Evolutionary conservation across 2,888 invertebrate species (phyloP).

Genomic region (Meta bourneti): DNA sequence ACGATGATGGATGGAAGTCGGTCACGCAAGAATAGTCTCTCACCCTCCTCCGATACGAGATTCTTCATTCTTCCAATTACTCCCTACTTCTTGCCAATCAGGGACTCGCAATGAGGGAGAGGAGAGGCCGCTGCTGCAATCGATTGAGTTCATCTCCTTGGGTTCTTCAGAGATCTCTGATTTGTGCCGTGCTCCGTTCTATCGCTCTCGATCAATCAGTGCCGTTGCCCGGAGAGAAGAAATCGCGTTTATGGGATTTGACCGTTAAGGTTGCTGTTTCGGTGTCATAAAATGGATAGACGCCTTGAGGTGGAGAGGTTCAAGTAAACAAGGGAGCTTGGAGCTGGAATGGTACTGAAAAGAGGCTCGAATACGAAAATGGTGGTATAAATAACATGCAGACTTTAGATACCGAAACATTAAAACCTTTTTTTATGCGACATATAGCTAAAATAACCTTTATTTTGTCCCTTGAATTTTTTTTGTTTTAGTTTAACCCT

Average conservation of each 20-base stretch:
- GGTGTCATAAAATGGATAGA: slow-evolving; percentile 2
- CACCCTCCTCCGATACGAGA: slow-evolving; percentile 10
- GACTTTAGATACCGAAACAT: too few species aligned
- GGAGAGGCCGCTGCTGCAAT: slow-evolving; percentile 21
- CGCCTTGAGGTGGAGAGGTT: background rate
- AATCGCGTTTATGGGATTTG: background rate
- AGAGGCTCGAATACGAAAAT: too few species aligned
- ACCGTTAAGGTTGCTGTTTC: background rate
- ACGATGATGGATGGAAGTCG: slow-evolving; percentile 68
- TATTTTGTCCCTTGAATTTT: too few species aligned
- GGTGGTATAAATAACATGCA: too few species aligned
- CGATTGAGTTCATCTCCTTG: slow-evolving; percentile 35
- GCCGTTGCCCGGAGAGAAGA: background rate
- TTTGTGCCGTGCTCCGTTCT: slow-evolving; percentile 65
- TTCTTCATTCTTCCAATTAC: slow-evolving; percentile 73
- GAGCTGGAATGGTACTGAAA: too few species aligned
- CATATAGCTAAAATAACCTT: too few species aligned
- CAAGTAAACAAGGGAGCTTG: too few species aligned
- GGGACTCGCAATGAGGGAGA: slow-evolving; percentile 6
- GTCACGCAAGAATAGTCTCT: slow-evolving; percentile 60
- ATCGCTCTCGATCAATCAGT: slow-evolving; percentile 33
- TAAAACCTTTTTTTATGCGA: too few species aligned
- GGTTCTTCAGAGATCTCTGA: slow-evolving; percentile 53
- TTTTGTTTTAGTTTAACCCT: too few species aligned
- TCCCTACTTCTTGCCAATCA: slow-evolving; percentile 73